Evolutionary conservation across 2,888 invertebrate genomes (phyloP).

Genomic region (Perdita meconis): DNA sequence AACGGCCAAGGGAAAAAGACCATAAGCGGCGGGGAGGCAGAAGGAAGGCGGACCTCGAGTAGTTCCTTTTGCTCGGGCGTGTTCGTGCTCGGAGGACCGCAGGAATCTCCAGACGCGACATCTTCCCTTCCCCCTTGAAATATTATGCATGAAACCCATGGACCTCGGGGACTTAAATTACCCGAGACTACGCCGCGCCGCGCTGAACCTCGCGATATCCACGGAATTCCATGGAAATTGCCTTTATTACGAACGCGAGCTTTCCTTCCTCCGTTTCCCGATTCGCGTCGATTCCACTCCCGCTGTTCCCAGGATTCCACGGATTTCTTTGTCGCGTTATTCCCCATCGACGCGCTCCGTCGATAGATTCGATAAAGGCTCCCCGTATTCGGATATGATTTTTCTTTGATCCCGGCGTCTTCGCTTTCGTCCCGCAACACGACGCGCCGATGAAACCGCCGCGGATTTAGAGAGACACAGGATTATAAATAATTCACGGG

Average conservation of each 20-base stretch:
- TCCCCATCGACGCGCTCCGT: not conserved
- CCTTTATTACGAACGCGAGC: constrained; percentile 41
- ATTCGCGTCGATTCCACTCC: not conserved
- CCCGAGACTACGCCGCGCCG: constrained; percentile 19
- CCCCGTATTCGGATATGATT: not conserved
- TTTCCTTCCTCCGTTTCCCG: not conserved
- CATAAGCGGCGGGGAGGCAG: constrained; percentile 4
- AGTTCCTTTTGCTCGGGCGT: not conserved
- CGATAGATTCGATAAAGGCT: not conserved
- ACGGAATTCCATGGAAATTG: constrained; percentile 44
- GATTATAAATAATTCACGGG: constrained; percentile 26
- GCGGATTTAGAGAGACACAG: constrained; percentile 8
- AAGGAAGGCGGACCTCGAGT: constrained; percentile 13
- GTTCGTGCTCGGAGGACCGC: constrained; percentile 21
- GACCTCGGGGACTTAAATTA: constrained; percentile 58
- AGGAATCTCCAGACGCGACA: constrained; percentile 33
- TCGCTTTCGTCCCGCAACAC: not conserved
- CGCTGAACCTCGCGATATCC: constrained; percentile 18
- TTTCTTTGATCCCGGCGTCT: not conserved
- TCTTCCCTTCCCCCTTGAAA: constrained; percentile 62
- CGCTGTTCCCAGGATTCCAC: not conserved
- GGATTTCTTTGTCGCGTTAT: not conserved
- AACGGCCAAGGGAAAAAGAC: constrained; percentile 14
- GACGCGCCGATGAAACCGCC: constrained; percentile 11
- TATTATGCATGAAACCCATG: constrained; percentile 63